These are phyloP conservation scores for Prorops nasuta DNA, from an alignment of 1,140 invertebrate species.

Conservation along the genomic window DNA sequence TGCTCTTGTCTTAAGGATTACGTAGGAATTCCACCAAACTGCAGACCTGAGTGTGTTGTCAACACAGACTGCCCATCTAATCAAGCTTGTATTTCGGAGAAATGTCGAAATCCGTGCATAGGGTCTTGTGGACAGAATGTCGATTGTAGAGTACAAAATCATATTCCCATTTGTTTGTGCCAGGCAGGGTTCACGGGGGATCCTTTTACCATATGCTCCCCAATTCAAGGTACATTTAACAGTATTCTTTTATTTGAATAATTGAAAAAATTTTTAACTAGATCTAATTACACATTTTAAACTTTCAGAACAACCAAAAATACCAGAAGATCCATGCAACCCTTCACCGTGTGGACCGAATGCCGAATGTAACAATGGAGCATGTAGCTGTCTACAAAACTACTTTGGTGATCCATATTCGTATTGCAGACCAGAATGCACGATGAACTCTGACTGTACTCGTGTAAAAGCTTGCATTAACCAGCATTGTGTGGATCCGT, in stretches of 20 bases:
- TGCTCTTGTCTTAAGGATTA: slow-evolving; percentile 62
- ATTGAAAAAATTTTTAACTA: not conserved
- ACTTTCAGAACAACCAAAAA: slow-evolving; percentile 46
- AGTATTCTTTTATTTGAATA: not conserved
- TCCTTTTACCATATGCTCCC: slow-evolving; percentile 62
- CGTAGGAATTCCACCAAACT: slow-evolving; percentile 59
- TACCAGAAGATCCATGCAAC: slow-evolving; percentile 66
- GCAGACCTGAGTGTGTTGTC: slow-evolving; percentile 60
- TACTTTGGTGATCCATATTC: slow-evolving; percentile 71
- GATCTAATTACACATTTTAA: not conserved
- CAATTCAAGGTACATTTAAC: slow-evolving; percentile 36
- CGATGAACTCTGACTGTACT: slow-evolving; percentile 79
- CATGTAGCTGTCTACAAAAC: slow-evolving; percentile 73
- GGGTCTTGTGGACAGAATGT: slow-evolving; percentile 70
- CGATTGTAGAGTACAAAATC: slow-evolving; percentile 73
- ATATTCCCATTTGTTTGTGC: slow-evolving; percentile 73
- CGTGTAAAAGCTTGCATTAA: slow-evolving; percentile 71
- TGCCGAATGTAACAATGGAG: slow-evolving; percentile 68
- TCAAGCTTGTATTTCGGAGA: slow-evolving; percentile 62
- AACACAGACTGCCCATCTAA: slow-evolving; percentile 58
- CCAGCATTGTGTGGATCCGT: slow-evolving; percentile 75
- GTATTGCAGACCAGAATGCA: slow-evolving; percentile 78
- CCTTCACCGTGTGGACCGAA: slow-evolving; percentile 78
- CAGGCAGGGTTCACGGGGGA: slow-evolving; percentile 64
- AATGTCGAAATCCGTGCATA: slow-evolving; percentile 69